Base-by-base conservation (phyloP, 2,113 vertebrate genomes). In the Brachirus orientalis region DNA sequence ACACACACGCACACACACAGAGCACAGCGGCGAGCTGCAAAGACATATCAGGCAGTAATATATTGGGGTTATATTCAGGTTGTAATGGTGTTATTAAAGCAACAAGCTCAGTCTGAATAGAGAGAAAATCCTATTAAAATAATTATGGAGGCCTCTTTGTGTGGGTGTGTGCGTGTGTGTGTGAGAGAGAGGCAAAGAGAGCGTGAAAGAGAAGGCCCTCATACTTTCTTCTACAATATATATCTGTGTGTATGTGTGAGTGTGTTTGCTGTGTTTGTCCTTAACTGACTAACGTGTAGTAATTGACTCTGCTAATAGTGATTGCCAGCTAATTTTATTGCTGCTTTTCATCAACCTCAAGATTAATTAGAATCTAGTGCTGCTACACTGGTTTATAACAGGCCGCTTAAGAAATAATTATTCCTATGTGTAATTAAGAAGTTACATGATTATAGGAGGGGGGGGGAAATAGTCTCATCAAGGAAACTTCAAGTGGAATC, bases 261-360 rank as follows among this genome's bases (percentile, higher is more conserved):
- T n/a, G n/a, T n/a, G n/a, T n/a, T n/a, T n/a, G n/a, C n/a, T n/a
- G 77, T 81, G 73, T 68, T 79, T 77, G 84, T 75, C 66, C 78
- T 79, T 73, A 77, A 75, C 78, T 63, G 90, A 92, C 93, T 98
- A 96, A 97, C 96, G 95, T 95, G 94, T 95, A 93, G 94, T 95
- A 96, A 95, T 95, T 94, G 94, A 95, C 94, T 95, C 92, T 91
- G 93, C 94, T 98, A 97, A 98, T 96, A 96, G 94, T 96, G 95
- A 97, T 96, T 95, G 95, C 95, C 94, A 96, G 96, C 95, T 96
- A 96, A 98, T 98, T 97, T 97, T 96, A 95, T 94, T 96, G 95
- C 93, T 92, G 91, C 94, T 94, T 95, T 96, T 95, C 90, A 59
- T 94, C 95, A 95, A 93, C 91, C 91, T 90, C 91, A 89, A 88